Base-by-base conservation (phyloP, 2,797 vertebrate genomes). In the Oreochromis mossambicus region DNA sequence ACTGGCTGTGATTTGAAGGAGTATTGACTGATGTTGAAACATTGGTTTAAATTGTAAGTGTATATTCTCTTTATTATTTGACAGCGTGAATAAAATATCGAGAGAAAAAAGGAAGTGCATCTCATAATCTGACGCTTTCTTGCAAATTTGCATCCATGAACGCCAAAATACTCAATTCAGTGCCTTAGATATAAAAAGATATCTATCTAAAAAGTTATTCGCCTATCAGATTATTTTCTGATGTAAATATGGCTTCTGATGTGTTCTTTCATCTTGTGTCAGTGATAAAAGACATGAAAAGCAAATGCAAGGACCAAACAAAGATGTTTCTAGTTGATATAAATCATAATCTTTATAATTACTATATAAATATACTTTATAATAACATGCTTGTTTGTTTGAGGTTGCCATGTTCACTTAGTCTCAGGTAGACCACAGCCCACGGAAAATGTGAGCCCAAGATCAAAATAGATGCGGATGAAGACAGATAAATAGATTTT, bases 381-480 rank as follows among this genome's bases (percentile, higher is more conserved):
- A 26, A 77, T 58, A 51, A 9, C 38, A 19, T 19, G 41, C 17
- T 75, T 75, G 70, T 51, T 75, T 51, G 17, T 51, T n/a, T 50
- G 70, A 75, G 46, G 70, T 75, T 32, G 46, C 46, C 70, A 32
- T 19, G 36, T 51, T 82, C 36, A 55, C 15, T 55, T 66, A 38
- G 79, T 80, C 32, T 63, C 38, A 78, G 80, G 83, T 52, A 73
- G 68, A 51, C 43, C 2, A 12, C 70, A 10, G 75, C 48, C 43
- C 29, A 82, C 11, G 34, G 77, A 75, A 87, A 90, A 87, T 48
- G 81, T 79, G 81, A 75, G 80, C 56, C 21, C n/a, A 77, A 84
- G 78, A 87, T 89, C 54, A 82, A 90, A 91, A 86, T 81, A 73
- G 58, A 86, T 81, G 38, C 54, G 77, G 55, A 83, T 14, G 26